Conservation (phyloP, 2,888 invertebrate genomes). For the Stenolophus ochropezus region DNA sequence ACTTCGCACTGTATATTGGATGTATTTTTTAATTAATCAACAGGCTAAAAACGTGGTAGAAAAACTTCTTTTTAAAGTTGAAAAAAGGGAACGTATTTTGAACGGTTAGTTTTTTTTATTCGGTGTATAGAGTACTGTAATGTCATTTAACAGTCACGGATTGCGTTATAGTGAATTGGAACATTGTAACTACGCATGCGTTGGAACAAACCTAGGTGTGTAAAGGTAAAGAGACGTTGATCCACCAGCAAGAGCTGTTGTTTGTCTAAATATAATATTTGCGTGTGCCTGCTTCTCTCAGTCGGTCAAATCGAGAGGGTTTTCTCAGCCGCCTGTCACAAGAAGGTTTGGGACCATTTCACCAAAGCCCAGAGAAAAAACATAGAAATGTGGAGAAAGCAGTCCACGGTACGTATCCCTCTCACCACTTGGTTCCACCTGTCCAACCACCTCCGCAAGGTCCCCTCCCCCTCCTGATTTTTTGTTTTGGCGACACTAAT, state of each 20-base stretch:
- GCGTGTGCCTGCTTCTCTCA: slow-evolving; percentile 77
- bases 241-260: too few relatives aligned
- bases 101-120: too few relatives aligned
- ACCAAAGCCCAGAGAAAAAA: slow-evolving; percentile 99
- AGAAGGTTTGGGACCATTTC: slow-evolving; percentile 99
- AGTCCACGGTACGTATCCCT: slow-evolving; percentile 88
- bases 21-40: too few relatives aligned
- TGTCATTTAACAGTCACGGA: too few relatives aligned
- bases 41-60: too few relatives aligned
- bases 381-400: slow-evolving; percentile 98
- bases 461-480: neutral
- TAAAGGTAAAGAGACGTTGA: slow-evolving; percentile 45
- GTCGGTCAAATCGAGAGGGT: slow-evolving; percentile 99
- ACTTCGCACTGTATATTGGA: too few relatives aligned
- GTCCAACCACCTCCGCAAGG: neutral
- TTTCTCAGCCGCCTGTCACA: slow-evolving; percentile 95
- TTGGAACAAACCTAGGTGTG: too few relatives aligned
- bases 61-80: too few relatives aligned
- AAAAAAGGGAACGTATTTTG: too few relatives aligned
- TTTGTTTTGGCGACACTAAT: slow-evolving; percentile 50
- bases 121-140: too few relatives aligned
- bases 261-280: slow-evolving; percentile 67
- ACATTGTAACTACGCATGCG: too few relatives aligned
- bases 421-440: slow-evolving; percentile 1
- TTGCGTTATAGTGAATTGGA: too few relatives aligned